Base-by-base conservation (phyloP, 2,888 invertebrate species). In the Anthophora plumipes region DNA sequence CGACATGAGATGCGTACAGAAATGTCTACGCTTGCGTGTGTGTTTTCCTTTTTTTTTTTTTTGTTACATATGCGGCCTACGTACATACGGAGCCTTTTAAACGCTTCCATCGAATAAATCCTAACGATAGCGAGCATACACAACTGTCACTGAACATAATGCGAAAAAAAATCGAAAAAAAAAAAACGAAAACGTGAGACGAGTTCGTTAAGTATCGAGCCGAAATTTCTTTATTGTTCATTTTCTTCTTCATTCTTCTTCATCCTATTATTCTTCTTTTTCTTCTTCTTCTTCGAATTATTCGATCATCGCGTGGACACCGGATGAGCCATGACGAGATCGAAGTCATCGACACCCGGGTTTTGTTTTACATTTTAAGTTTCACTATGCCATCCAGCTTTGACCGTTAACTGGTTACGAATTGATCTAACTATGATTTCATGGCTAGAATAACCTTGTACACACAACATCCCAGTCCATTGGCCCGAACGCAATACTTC, bases 101-200 rank as follows among this genome's bases (percentile, higher is more conserved):
- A 37, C 37, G 14, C 52, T 63, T 50, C 20, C 43, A 31, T 55
- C 22, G n/a, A 46, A 73, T 77, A 80, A 63, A 46, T 79, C 60
- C 82, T 88, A 83, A 64, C 20, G 59, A 79, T 84, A 88, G 88
- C 86, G 79, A 85, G 86, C 86, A 31, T 83, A 83, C 77, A 82
- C 57, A 80, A 31, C 77, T 80, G 82, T 74, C 78, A 80, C 71
- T 77, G 75, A 85, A 84, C 77, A 48, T 72, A 52, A 41, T 52
- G 79, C 74, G 52, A 63, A 50, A 52, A 11, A 17, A 59, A 77
- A 59, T 78, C 73, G 46, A 37, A 41, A 37, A 22, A 17, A 68
- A 80, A 61, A 57, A 69, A 55, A 48, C 43, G 60, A 48, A 70
- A 82, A 85, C 78, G 75, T 69, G 77, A 86, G 75, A 83, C 77